Evolutionary conservation across 1,140 invertebrate genomes (phyloP), one percentile per base, ranked within the genome.

Genomic region (Drosophila rufa): DNA sequence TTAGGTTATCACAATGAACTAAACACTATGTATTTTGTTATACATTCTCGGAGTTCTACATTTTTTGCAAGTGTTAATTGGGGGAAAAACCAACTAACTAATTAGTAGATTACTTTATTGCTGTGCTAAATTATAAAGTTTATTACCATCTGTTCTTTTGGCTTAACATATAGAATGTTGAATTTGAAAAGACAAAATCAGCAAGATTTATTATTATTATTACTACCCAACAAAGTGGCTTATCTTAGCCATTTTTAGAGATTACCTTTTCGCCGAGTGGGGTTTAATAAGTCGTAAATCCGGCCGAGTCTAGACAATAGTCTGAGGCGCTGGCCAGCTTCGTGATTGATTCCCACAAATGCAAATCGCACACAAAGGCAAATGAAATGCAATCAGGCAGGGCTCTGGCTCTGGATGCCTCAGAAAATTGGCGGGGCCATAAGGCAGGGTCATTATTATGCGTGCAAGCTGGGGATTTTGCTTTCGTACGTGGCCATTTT

Each of bases 331-430:
- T 73, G 76, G 46, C 46, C 66, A 48, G 69, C 38, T 43, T 84
- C 70, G 66, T 87, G 83, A 87, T 87, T 87, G 83, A 87, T 87
- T 87, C 83, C 79, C 84, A 83, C 84, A 87, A 87, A 77, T 77
- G 75, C 75, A 77, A 77, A 75, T 75, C 30, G 15, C 53, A 56
- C 53, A 60, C 64, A 25, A 48, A 42, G 79, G 67, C 83, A 86
- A 86, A 87, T 87, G 77, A 87, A 87, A 89, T 87, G 84, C 84
- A 87, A 87, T 87, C 84, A 87, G 77, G 58, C 62, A 60, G 68
- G 68, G 45, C 42, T 61, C 50, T 74, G 30, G 51, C 43, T 69
- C 67, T 84, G 14, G 40, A 40, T 46, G 47, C 11, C 36, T 59
- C 62, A 11, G 27, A 48, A 50, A 73, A 70, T 70, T 70, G 74